phyloP scores from a whole-genome alignment of 2,797 vertebrate species.

The Chromobotia macracanthus region DNA sequence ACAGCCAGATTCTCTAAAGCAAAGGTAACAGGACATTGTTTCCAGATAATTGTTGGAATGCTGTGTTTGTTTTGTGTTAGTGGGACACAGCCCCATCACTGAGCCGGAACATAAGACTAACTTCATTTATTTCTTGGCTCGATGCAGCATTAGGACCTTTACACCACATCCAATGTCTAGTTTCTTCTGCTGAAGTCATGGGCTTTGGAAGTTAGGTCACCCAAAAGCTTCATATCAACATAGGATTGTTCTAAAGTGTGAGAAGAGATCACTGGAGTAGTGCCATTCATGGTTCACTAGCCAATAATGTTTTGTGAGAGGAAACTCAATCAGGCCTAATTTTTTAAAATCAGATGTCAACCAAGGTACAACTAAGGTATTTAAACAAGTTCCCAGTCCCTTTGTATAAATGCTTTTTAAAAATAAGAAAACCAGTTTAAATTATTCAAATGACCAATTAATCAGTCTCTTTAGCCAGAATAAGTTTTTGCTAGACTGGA shows the following conservation, averaged over 20 bases:
- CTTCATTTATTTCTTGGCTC: constrained; percentile 69
- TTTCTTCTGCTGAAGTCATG: constrained; percentile 56
- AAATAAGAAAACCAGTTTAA: not conserved
- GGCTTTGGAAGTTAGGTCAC: constrained; percentile 54
- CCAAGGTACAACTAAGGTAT: too few species aligned
- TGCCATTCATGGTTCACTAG: not conserved
- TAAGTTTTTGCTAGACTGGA: not conserved
- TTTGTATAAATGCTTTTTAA: too few species aligned
- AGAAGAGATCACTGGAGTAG: not conserved
- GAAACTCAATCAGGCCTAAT: constrained; percentile 9
- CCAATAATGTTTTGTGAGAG: constrained; percentile 9
- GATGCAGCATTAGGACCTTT: constrained; percentile 42
- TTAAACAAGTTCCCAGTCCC: too few species aligned
- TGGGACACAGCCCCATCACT: constrained; percentile 64
- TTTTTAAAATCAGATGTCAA: not conserved
- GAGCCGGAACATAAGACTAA: constrained; percentile 64
- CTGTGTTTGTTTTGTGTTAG: constrained; percentile 69
- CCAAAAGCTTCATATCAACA: constrained; percentile 17
- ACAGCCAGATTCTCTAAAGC: constrained; percentile 61
- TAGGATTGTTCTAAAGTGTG: not conserved
- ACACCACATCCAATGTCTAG: constrained; percentile 58
- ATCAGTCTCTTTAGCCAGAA: constrained; percentile 16
- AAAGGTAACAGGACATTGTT: constrained; percentile 70
- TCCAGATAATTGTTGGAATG: constrained; percentile 66
- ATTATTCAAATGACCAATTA: constrained; percentile 9